Base-by-base conservation (phyloP, 2,113 vertebrate genomes). In the Galemys pyrenaicus region DNA sequence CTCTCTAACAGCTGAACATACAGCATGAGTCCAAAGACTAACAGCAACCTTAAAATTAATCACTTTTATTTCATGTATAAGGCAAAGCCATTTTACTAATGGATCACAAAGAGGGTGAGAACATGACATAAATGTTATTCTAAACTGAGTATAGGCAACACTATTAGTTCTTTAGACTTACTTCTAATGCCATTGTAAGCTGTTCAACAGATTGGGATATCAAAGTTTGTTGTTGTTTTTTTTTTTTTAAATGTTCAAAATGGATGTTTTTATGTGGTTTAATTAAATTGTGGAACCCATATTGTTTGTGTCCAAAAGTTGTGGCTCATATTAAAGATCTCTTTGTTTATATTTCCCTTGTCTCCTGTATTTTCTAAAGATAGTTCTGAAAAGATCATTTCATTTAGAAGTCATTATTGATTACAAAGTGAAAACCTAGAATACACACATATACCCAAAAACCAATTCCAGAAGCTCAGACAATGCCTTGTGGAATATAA, bases 41-140 rank as follows among this genome's bases (percentile, higher is more conserved):
- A 96, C 3, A 79, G 81, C 74, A 96, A 92, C 93, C 49, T 92
- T 67, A 94, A 94, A 96, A 97, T 96, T 94, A 96, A 88, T 93
- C 78, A 97, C 93, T 91, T 97, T 93, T 97, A 97, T 97, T 96
- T 56, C 46, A 82, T 32, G 71, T 51, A 95, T 92, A 94, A 94
- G 96, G 64, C 89, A 78, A 92, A 15, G 58, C 28, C 70, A 74
- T 97, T 98, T 96, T 96, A 84, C 83, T 97, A 97, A 90, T 87
- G 96, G 82, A 95, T 96, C 65, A 83, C 80, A 94, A 87, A 60
- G 41, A 96, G 68, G 67, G 58, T 89, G 91, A 70, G 67, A 8
- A 93, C 97, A 92, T 78, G 83, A 35, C 96, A 97, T 3, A 71
- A 81, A 92, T 94, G 73, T 80, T 96, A 94, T 24, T 80, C 41